Evolutionary conservation across 2,797 vertebrate genomes (phyloP).

Genomic region (Carcharodon carcharias): DNA sequence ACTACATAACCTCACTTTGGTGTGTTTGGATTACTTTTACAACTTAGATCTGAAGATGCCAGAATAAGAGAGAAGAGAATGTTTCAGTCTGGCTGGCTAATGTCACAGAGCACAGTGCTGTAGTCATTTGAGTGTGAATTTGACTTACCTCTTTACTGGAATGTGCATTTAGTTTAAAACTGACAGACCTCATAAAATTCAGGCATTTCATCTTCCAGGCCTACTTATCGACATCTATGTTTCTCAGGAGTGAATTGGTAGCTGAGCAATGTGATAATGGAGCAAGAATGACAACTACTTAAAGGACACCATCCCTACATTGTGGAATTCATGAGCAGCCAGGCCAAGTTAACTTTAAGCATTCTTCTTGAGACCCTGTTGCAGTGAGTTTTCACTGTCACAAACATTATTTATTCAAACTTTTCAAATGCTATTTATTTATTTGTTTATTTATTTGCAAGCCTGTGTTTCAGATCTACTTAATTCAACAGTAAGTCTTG

Average conservation of each 20-base stretch:
- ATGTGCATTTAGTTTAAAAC: background rate
- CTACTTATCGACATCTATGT: background rate
- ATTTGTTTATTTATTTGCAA: background rate
- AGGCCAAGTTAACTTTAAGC: background rate
- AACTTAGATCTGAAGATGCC: constrained; percentile 51
- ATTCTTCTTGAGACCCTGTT: background rate
- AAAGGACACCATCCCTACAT: background rate
- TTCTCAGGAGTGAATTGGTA: constrained; percentile 8
- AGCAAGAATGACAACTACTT: background rate
- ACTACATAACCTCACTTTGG: constrained; percentile 38
- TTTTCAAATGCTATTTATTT: background rate
- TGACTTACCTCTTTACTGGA: constrained; percentile 10
- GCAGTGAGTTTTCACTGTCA: background rate
- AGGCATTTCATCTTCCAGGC: background rate
- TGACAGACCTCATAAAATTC: constrained; percentile 21
- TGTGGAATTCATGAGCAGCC: background rate
- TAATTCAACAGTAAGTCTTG: background rate
- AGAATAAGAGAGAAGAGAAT: constrained; percentile 40
- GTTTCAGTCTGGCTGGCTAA: constrained; percentile 20
- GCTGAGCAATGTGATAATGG: background rate
- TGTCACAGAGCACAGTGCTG: constrained; percentile 25
- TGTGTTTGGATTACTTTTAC: constrained; percentile 61
- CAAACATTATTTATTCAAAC: background rate
- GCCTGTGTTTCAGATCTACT: background rate
- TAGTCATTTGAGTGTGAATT: constrained; percentile 19